A percentile compares a stretch with the other conserved stretches of the same genome.
phyloP scores from a whole-genome alignment of 2,888 invertebrate species.

The Lagria hirta region DNA sequence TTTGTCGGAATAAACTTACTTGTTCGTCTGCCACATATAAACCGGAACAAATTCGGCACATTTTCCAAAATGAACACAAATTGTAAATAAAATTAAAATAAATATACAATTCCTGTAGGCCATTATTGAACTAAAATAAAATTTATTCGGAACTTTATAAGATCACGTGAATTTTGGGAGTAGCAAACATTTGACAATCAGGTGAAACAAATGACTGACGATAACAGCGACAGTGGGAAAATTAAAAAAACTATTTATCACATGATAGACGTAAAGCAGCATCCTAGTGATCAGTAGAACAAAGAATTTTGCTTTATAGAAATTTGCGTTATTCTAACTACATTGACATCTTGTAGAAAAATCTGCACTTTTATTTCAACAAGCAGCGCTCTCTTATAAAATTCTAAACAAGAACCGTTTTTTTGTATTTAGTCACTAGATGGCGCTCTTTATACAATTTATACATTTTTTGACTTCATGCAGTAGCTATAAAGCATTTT shows the following conservation, averaged over 20 bases:
- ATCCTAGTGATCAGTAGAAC: conserved; percentile 1
- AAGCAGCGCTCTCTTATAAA: no score
- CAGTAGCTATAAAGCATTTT: no score
- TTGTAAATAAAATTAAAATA: conserved; percentile 20
- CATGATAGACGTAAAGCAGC: conserved; percentile 1
- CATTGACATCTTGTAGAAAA: no score
- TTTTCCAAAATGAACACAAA: conserved; percentile 27
- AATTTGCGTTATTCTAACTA: no score
- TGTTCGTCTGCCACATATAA: conserved; percentile 49
- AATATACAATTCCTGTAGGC: conserved; percentile 11
- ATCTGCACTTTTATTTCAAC: no score
- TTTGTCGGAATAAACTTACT: conserved; percentile 48
- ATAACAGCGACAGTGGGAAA: conserved; percentile 8
- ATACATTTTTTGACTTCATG: no score
- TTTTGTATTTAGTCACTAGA: no score
- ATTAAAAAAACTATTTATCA: conserved; percentile 1
- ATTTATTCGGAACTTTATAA: conserved; percentile 17
- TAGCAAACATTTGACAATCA: conserved; percentile 41
- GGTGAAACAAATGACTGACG: conserved; percentile 26
- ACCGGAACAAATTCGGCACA: conserved; percentile 50
- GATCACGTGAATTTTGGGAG: conserved; percentile 42
- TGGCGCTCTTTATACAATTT: no score
- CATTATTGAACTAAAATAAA: conserved; percentile 12
- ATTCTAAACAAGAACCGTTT: no score
- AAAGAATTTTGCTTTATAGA: no score